A percentile compares a stretch with the other conserved stretches of the same genome.
Evolutionary conservation across 2,888 invertebrate genomes (phyloP).

Genomic region (Cylindroiulus punctatus): DNA sequence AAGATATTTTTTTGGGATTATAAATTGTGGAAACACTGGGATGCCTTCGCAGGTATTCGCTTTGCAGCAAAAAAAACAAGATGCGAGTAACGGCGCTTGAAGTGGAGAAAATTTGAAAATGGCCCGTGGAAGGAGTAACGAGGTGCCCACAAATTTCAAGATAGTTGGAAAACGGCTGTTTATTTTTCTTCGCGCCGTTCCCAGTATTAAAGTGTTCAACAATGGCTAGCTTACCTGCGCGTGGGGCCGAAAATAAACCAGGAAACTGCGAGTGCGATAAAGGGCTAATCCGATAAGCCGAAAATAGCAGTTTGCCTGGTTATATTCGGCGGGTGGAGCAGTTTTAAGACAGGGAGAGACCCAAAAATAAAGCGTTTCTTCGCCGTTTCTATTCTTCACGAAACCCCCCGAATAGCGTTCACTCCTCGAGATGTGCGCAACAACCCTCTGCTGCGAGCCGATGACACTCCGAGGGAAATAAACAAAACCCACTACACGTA

Average conservation of each 20-base stretch:
- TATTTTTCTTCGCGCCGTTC: neutral
- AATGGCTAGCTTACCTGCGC: conserved; percentile 8
- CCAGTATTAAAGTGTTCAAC: neutral
- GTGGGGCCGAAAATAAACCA: conserved; percentile 42
- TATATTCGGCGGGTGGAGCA: neutral
- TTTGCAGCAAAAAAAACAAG: neutral
- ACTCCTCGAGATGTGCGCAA: neutral
- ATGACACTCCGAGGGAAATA: conserved; percentile 18
- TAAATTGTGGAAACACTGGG: neutral
- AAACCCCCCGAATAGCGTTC: neutral
- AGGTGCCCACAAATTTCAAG: neutral
- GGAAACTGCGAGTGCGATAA: neutral
- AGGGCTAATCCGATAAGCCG: neutral
- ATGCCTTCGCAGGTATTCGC: neutral
- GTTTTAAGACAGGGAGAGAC: conserved; percentile 2
- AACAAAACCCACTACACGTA: neutral
- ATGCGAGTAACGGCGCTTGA: too few species aligned
- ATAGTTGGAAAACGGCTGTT: neutral
- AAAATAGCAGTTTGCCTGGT: neutral
- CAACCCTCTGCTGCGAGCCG: neutral
- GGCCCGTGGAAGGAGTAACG: neutral
- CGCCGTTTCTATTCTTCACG: neutral
- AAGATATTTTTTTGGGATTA: too few species aligned
- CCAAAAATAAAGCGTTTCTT: neutral
- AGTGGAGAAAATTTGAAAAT: neutral